A percentile compares a stretch with the other conserved stretches of the same genome.
These are phyloP conservation scores for Yponomeuta cagnagella DNA, from an alignment of 2,888 invertebrate species.

Conservation along the genomic window DNA sequence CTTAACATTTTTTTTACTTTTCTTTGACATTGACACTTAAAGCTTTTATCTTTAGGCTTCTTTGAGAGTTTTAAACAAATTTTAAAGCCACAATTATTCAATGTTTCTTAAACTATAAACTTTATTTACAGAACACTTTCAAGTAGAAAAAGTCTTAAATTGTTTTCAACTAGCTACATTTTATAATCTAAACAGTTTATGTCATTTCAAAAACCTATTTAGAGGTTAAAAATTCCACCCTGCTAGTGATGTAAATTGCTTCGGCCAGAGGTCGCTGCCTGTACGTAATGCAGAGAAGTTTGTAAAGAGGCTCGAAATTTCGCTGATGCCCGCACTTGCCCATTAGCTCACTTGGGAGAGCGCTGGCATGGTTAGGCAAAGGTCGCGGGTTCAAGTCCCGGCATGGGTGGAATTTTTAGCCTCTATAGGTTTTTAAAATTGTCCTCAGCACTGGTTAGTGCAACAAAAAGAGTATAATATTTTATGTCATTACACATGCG, in stretches of 20 bases:
- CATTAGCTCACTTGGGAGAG: too few species aligned
- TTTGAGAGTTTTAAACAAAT: slow-evolving; percentile 18
- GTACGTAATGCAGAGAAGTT: too few species aligned
- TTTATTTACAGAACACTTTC: not conserved
- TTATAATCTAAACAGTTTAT: slow-evolving; percentile 13
- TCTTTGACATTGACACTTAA: slow-evolving; percentile 68
- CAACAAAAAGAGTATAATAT: not conserved
- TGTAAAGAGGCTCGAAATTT: too few species aligned
- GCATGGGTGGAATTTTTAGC: too few species aligned
- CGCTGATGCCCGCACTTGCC: too few species aligned
- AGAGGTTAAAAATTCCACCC: too few species aligned
- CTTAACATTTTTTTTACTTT: slow-evolving; percentile 25
- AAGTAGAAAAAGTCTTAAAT: slow-evolving; percentile 10
- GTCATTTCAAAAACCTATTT: slow-evolving; percentile 28
- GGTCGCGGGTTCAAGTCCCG: too few species aligned
- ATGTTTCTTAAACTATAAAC: not conserved
- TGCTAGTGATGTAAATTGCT: too few species aligned
- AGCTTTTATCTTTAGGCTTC: slow-evolving; percentile 61
- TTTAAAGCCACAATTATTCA: slow-evolving; percentile 7
- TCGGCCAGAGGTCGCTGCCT: too few species aligned
- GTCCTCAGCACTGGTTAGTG: too few species aligned
- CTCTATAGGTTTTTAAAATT: too few species aligned
- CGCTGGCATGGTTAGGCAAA: too few species aligned
- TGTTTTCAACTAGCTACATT: slow-evolving; percentile 13
- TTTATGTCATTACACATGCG: slow-evolving; percentile 44